phyloP scores from a whole-genome alignment of 2,888 invertebrate genomes.

The Himalopsyche tibetana region DNA sequence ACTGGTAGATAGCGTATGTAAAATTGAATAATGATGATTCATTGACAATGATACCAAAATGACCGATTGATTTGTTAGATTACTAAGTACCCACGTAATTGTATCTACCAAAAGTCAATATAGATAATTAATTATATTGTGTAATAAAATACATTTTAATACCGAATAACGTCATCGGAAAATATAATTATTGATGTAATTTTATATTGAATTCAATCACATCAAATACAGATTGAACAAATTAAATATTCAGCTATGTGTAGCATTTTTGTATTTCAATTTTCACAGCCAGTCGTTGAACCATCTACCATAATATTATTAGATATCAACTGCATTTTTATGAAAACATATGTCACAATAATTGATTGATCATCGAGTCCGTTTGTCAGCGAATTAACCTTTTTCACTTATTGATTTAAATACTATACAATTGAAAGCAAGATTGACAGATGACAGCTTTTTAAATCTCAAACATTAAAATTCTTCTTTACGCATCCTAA shows the following conservation, averaged over 20 bases:
- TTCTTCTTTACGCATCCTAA: background rate
- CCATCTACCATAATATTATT: background rate
- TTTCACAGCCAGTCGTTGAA: constrained; percentile 3
- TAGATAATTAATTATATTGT: no score
- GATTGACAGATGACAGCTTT: constrained; percentile 11
- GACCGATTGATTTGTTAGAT: no score
- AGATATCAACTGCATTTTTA: constrained; percentile 27
- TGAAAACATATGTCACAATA: constrained; percentile 38
- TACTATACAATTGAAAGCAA: background rate
- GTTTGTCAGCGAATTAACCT: constrained; percentile 28
- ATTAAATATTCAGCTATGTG: background rate
- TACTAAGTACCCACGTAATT: no score
- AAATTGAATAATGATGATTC: no score
- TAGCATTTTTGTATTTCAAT: constrained; percentile 2
- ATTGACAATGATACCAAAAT: no score
- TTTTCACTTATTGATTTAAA: constrained; percentile 40
- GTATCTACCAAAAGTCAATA: no score
- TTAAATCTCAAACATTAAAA: constrained; percentile 1
- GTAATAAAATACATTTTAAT: no score
- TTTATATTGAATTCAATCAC: no score
- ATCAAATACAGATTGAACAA: no score
- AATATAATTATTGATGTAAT: no score
- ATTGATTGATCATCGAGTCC: constrained; percentile 26
- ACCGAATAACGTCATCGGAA: no score
- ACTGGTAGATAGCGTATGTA: no score